Percentiles rank a stretch among this genome's conserved stretches.
Evolutionary conservation across 1,140 invertebrate species (phyloP).

Genomic region (Heliconius melpomene): DNA sequence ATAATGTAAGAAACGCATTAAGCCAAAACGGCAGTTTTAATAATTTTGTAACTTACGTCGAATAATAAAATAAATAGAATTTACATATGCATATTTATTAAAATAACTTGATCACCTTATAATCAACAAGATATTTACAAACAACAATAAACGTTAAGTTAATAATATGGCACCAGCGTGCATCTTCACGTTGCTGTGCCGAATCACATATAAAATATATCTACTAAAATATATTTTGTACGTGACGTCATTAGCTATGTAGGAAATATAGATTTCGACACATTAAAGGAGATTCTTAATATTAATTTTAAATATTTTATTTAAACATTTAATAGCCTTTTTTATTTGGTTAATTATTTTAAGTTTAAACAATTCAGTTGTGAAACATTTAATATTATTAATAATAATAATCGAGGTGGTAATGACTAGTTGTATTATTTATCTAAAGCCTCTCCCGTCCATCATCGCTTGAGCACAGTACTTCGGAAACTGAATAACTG

Average conservation of each 20-base stretch:
- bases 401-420: constrained; percentile 1
- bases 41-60: not conserved
- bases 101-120: not conserved
- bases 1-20: too few species aligned
- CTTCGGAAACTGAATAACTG: constrained; percentile 86
- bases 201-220: not conserved
- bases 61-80: constrained; percentile 3
- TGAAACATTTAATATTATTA: not conserved
- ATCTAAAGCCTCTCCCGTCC: constrained; percentile 79
- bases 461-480: constrained; percentile 86
- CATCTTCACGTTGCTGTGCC: not conserved
- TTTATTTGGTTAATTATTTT: constrained; percentile 11
- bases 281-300: not conserved
- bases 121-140: constrained; percentile 16
- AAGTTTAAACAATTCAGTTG: not conserved
- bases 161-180: constrained; percentile 17
- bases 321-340: not conserved
- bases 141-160: not conserved
- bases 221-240: not conserved
- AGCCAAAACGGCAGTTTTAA: not conserved
- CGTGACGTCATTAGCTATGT: not conserved
- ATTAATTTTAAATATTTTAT: not conserved
- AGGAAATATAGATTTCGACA: not conserved
- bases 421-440: constrained; percentile 24
- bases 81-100: not conserved